These are phyloP conservation scores for Parnassius apollo DNA, from an alignment of 2,888 invertebrate genomes.

Conservation along the genomic window DNA sequence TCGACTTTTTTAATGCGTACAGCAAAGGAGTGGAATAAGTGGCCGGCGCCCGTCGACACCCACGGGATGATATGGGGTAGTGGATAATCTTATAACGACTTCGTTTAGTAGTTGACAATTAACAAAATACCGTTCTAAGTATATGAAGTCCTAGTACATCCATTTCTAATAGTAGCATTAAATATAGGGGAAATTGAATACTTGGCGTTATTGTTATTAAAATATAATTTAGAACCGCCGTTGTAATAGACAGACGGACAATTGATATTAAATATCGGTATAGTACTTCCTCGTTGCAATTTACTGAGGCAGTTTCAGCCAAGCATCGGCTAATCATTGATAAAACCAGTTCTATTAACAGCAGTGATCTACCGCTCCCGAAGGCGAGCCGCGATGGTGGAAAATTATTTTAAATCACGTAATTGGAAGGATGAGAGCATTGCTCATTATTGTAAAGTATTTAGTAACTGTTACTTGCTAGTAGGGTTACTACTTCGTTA, in stretches of 20 bases:
- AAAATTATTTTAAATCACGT: constrained; percentile 24
- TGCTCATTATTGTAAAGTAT: constrained; percentile 17
- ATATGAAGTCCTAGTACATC: too few relatives aligned
- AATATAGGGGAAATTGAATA: too few relatives aligned
- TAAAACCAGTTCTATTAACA: constrained; percentile 21
- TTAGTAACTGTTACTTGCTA: constrained; percentile 7
- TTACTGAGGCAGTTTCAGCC: background rate
- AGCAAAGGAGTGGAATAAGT: too few relatives aligned
- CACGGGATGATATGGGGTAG: too few relatives aligned
- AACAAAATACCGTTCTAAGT: too few relatives aligned
- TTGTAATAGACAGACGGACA: constrained; percentile 18
- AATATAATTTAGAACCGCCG: background rate
- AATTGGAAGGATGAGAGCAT: constrained; percentile 12
- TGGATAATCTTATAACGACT: too few relatives aligned
- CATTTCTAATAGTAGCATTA: too few relatives aligned
- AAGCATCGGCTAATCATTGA: constrained; percentile 16
- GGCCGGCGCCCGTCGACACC: too few relatives aligned
- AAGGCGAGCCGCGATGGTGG: constrained; percentile 3
- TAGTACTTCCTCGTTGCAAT: constrained; percentile 22
- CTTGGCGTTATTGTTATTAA: background rate
- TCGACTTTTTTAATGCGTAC: too few relatives aligned
- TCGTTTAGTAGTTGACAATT: too few relatives aligned
- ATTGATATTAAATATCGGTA: constrained; percentile 19
- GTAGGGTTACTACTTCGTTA: background rate
- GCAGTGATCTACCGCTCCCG: constrained; percentile 19